A percentile compares a stretch with the other conserved stretches of the same genome.
Evolutionary conservation across 2,113 vertebrate genomes (phyloP).

Genomic region (Sakesphorus luctuosus): DNA sequence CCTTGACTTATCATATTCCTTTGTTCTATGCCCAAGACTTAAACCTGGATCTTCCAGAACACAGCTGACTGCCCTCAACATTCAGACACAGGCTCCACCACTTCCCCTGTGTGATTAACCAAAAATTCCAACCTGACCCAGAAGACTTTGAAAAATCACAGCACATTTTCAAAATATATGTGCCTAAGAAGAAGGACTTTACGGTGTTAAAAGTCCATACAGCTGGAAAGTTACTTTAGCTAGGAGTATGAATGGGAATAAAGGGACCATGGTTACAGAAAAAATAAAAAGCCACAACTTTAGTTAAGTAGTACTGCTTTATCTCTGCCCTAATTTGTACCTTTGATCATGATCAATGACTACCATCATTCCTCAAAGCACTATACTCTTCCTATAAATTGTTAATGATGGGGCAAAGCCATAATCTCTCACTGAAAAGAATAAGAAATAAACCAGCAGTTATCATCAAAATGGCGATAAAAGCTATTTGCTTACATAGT

Average conservation of each 20-base stretch:
- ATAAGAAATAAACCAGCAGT: background rate
- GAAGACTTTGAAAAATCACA: background rate
- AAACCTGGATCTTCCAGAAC: background rate
- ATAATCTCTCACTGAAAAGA: background rate
- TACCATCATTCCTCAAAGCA: background rate
- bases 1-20: background rate
- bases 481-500: background rate
- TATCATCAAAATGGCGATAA: background rate
- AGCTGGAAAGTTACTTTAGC: background rate
- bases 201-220: background rate
- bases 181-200: background rate
- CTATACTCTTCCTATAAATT: background rate
- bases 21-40: background rate
- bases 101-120: background rate
- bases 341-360: background rate
- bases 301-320: background rate
- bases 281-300: background rate
- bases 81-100: background rate
- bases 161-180: background rate
- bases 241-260: background rate
- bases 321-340: background rate
- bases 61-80: background rate
- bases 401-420: background rate
- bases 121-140: background rate
- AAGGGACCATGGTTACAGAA: background rate